Conservation (phyloP, 2,113 vertebrate genomes). For the Albula glossodonta region DNA sequence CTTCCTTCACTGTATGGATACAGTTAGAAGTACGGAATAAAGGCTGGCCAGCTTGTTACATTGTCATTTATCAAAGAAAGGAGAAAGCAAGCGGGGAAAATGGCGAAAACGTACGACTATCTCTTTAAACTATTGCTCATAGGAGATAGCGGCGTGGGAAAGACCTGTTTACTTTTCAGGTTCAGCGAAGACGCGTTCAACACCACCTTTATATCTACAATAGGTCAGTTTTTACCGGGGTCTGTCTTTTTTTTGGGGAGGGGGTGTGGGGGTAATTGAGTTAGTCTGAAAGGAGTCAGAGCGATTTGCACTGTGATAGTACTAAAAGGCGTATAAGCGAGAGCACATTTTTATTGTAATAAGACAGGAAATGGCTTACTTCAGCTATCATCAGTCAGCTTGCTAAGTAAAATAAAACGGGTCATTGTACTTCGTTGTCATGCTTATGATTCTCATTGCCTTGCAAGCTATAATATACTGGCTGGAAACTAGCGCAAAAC, state of each 20-base stretch:
- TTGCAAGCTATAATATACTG: background rate
- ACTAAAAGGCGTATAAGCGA: constrained; percentile 22
- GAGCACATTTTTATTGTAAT: background rate
- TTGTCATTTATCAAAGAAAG: constrained; percentile 28
- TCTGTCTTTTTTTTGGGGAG: constrained; percentile 31
- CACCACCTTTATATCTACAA: constrained; percentile 83
- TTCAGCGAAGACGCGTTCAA: constrained; percentile 83
- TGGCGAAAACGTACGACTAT: constrained; percentile 80
- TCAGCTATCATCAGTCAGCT: background rate
- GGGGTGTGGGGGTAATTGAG: constrained; percentile 20
- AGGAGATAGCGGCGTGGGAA: constrained; percentile 79
- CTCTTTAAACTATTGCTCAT: constrained; percentile 78
- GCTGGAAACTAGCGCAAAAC: background rate
- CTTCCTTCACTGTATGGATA: constrained; percentile 34
- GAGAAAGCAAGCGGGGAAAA: constrained; percentile 44
- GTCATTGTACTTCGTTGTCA: background rate
- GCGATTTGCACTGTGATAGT: background rate
- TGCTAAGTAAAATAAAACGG: constrained; percentile 13
- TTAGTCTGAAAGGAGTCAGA: constrained; percentile 14
- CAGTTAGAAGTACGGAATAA: constrained; percentile 40
- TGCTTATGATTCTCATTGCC: background rate
- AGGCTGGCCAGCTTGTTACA: constrained; percentile 25
- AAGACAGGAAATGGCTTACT: constrained; percentile 22
- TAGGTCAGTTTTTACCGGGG: constrained; percentile 64
- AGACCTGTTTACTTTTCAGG: constrained; percentile 82